Conservation (phyloP, 1,140 invertebrate species). For the Drosophila melanogaster region Release_6_plus_ISO1_MT NT_037436.4:18859501-18860000, state of each 20-base stretch:
- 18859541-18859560: conserved; percentile 26
- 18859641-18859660: conserved; percentile 24
- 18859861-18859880: background rate
- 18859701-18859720: conserved; percentile 79
- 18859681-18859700: conserved; percentile 62
- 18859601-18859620: conserved; percentile 27
- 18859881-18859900: background rate
- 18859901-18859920: background rate
- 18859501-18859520: conserved; percentile 46
- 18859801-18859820: conserved; percentile 29
- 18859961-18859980: too few species aligned
- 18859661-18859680: conserved; percentile 4
- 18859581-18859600: conserved; percentile 14
- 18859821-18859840: background rate
- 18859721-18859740: conserved; percentile 81
- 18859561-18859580: conserved; percentile 51
- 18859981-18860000: too few species aligned
- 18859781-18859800: conserved; percentile 45
- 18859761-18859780: conserved; percentile 59
- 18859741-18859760: conserved; percentile 60
- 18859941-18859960: too few species aligned
- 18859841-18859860: conserved; percentile 16
- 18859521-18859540: conserved; percentile 51
- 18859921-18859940: background rate
- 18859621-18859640: conserved; percentile 73